Percentiles rank a stretch among this genome's conserved stretches.
phyloP scores from a whole-genome alignment of 2,797 vertebrate species.

The Manis javanica region DNA sequence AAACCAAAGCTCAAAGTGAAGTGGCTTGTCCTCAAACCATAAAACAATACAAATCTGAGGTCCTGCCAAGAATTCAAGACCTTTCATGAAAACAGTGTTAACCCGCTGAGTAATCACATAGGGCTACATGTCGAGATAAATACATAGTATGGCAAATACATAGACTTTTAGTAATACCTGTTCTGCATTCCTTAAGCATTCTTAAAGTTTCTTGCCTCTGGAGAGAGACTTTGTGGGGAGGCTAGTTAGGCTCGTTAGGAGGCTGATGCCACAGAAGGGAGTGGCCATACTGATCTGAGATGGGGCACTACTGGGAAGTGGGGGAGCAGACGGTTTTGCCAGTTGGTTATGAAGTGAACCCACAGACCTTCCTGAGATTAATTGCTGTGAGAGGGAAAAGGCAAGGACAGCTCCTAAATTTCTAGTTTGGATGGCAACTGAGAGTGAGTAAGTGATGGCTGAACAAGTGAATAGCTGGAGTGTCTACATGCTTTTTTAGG shows the following conservation, averaged over 20 bases:
- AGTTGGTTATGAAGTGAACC: neutral
- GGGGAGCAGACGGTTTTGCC: neutral
- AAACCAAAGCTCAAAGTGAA: neutral
- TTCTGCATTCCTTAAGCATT: neutral
- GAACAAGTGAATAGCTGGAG: neutral
- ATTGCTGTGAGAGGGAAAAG: neutral
- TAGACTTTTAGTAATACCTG: neutral
- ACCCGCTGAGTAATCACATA: rapidly evolving
- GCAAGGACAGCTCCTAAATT: neutral
- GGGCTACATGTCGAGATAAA: neutral
- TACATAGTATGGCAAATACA: neutral
- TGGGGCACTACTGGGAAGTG: neutral
- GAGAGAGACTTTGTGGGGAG: neutral
- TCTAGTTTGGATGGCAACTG: neutral
- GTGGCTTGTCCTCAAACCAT: neutral
- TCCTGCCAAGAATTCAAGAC: neutral
- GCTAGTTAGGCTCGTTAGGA: neutral
- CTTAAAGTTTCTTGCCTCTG: neutral
- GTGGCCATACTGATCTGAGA: too few relatives aligned
- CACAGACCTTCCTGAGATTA: neutral
- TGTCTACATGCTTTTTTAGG: neutral
- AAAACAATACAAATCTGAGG: neutral
- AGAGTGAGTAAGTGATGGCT: neutral
- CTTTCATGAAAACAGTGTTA: neutral
- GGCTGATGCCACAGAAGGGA: neutral